Evolutionary conservation across 2,797 vertebrate species (phyloP), one percentile per base, ranked within the genome.

Genomic region (Falco biarmicus): DNA sequence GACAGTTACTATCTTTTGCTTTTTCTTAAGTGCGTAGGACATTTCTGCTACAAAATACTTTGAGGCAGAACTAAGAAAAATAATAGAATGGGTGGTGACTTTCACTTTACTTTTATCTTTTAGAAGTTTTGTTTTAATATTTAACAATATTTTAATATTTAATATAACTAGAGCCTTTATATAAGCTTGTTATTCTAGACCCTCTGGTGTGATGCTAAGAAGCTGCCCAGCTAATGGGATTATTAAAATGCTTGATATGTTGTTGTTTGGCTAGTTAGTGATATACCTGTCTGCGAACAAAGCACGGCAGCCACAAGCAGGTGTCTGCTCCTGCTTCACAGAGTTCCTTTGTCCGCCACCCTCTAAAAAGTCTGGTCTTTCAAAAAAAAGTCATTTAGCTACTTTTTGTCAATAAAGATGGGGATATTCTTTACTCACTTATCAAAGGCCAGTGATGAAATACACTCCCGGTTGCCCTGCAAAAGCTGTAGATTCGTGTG

Each of bases 61-160:
- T 76, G 77, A 93, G 66, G 84, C 63, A 69, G 91, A 96, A n/a
- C 13, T 9, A 25, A 77, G 45, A 65, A 7, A 93, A 96, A 82
- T 80, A 82, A 86, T 20, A 45, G 39, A 87, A 91, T 13, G 53
- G 24, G 34, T 57, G 95, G 41, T 81, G 54, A 83, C 77, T 96
- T 90, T 25, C 82, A 64, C 65, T 78, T 89, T 13, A 6, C 50
- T 95, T 95, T 89, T 87, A 84, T 96, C 81, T 94, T 90, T 10
- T 9, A 53, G 47, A 73, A 80, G 63, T 91, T 94, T 74, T 66
- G n/a, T 31, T 96, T 97, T 92, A 97, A 97, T 97, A 96, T 98
- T 97, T 94, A 96, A 89, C 56, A 73, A 6, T 88, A 80, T 56
- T 95, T 96, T 88, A 96, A 97, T 96, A 95, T 95, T 96, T 95